Conservation (phyloP, 2,797 vertebrate genomes). For the Sebastes itinus region DNA sequence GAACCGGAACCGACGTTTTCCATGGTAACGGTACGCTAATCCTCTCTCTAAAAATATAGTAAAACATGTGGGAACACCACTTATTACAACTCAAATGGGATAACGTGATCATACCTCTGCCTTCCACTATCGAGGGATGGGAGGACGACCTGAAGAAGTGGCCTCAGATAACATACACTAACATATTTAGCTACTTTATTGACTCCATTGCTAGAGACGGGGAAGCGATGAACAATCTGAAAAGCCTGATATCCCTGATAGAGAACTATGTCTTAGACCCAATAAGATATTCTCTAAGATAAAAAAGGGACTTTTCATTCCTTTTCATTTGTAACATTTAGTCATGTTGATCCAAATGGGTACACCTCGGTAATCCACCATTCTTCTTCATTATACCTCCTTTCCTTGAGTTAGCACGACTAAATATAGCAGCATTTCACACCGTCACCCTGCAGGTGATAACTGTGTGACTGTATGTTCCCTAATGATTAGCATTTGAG, state of each 20-base stretch:
- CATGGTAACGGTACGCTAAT: too few species aligned
- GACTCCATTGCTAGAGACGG: too few species aligned
- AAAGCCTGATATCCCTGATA: not conserved
- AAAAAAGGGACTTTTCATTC: not conserved
- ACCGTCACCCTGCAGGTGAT: not conserved
- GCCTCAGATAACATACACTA: too few species aligned
- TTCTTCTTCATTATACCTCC: not conserved
- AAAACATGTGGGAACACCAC: too few species aligned
- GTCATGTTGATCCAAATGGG: not conserved
- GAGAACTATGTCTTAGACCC: too few species aligned
- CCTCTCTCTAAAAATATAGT: too few species aligned
- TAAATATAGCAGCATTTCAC: not conserved
- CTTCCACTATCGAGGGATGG: too few species aligned
- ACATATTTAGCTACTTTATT: too few species aligned
- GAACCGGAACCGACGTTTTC: too few species aligned
- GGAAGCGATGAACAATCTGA: fast-evolving
- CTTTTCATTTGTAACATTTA: not conserved
- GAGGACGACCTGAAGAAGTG: too few species aligned
- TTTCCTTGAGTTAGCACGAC: not conserved
- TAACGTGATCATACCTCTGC: too few species aligned
- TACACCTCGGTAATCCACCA: not conserved
- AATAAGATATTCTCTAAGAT: not conserved
- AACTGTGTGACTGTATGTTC: not conserved
- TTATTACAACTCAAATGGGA: too few species aligned
- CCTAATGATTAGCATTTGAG: not conserved